These are phyloP conservation scores for Trachymyrmex cornetzi DNA, from an alignment of 1,140 invertebrate genomes.

Conservation along the genomic window DNA sequence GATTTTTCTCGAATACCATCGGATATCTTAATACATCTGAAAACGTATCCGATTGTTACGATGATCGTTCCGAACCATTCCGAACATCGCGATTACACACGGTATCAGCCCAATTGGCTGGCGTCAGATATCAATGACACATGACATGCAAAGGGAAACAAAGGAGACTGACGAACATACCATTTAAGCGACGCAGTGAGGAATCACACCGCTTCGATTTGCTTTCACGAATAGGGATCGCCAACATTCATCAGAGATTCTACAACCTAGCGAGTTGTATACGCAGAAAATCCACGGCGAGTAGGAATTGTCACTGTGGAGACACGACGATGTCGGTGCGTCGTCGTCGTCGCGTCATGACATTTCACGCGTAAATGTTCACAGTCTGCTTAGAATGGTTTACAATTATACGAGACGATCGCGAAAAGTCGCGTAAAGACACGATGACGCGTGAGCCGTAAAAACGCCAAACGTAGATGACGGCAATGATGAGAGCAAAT, in stretches of 20 bases:
- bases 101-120: neutral
- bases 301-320: constrained; percentile 37
- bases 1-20: constrained; percentile 31
- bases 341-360: constrained; percentile 50
- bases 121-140: neutral
- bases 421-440: constrained; percentile 1
- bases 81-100: constrained; percentile 19
- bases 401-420: neutral
- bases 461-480: no score
- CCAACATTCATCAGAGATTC: constrained; percentile 29
- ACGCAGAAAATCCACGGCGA: neutral
- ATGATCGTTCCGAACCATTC: neutral
- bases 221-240: constrained; percentile 47
- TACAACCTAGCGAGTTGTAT: neutral
- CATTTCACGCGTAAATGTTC: constrained; percentile 10
- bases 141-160: neutral
- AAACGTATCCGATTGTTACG: no score
- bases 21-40: neutral
- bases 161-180: constrained; percentile 46
- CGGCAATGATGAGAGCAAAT: no score
- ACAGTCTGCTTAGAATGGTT: neutral
- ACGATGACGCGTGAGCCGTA: no score
- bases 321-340: neutral
- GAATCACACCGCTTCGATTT: constrained; percentile 65
- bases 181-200: constrained; percentile 62